Base-by-base conservation (phyloP, 1,140 invertebrate genomes). In the Babylonia areolata region DNA sequence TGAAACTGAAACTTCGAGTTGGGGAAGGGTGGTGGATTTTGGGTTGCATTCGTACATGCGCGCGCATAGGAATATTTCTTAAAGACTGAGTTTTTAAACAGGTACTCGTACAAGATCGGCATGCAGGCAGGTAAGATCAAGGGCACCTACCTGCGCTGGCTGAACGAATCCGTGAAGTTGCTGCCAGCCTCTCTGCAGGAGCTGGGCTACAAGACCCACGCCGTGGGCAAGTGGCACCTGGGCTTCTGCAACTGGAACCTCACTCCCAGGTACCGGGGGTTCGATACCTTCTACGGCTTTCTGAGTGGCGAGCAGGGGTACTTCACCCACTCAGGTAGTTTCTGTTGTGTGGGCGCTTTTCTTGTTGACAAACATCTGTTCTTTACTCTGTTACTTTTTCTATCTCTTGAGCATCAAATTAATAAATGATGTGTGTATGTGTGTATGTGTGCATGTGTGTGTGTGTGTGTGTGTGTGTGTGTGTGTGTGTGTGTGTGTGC, bases 121-220 rank as follows among this genome's bases (percentile, higher is more conserved):
- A 58, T 81, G 79, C 79, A 81, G 79, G 42, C 33, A 23, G 54
- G 33, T 31, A 46, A 54, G n/a, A 81, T 81, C 3, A 54, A 81
- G n/a, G 79, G 79, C 15, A 81, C 28, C 11, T 33, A 54, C 20
- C 79, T 81, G 11, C 42, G 31, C 42, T 81, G 79, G 79, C 42
- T 81, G 79, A 51, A 81, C 79, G 46, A 81, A 46, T 54, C 46
- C n/a, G 6, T 81, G 46, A 81, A 9, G n/a, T 31, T 81, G 79
- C 23, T 94, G 11, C 91, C 97, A 0, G 94, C 98, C 94, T 96
- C 97, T 89, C 95, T 99, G 42, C 96, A 96, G 91, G 95, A 96
- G 35, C 92, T 96, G 0, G 97, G 97, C 0, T 99, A 98, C 93
- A 94, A 94, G 6, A 98, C 97, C 0, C 96, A 97, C 93, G 79